Percentiles rank a stretch among this genome's conserved stretches.
Evolutionary conservation across 2,888 invertebrate genomes (phyloP).

Genomic region (Apotomis capreana): DNA sequence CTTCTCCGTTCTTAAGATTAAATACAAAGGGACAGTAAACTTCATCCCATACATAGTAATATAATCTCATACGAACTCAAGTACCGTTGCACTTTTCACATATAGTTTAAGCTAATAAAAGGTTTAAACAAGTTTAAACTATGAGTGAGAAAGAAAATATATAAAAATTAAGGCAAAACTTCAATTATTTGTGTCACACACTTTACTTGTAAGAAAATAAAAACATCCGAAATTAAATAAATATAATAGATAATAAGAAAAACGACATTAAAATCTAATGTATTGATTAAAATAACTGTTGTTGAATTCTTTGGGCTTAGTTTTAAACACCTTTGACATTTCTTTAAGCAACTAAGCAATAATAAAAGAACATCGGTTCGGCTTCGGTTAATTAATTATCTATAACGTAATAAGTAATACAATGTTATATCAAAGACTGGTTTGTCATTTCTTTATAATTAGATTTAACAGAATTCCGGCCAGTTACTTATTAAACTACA

Average conservation of each 20-base stretch:
- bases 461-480: background rate
- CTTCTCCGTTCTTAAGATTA: background rate
- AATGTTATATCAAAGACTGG: too few relatives aligned
- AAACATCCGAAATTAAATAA: too few relatives aligned
- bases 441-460: background rate
- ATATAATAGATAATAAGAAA: too few relatives aligned
- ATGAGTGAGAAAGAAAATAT: background rate
- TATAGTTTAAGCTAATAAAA: background rate
- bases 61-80: background rate
- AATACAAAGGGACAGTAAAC: constrained; percentile 3
- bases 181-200: too few relatives aligned
- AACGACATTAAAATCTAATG: too few relatives aligned
- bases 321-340: background rate
- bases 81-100: constrained; percentile 4
- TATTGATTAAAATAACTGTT: too few relatives aligned
- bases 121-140: background rate
- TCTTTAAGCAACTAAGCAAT: background rate
- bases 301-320: background rate
- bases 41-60: background rate
- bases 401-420: too few relatives aligned
- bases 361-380: background rate
- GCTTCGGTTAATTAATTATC: background rate
- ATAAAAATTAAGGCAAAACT: too few relatives aligned
- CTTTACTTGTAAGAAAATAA: too few relatives aligned
- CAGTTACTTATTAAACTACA: background rate